Conservation (phyloP, 1,140 invertebrate species). For the Sesamia nonagrioides region DNA sequence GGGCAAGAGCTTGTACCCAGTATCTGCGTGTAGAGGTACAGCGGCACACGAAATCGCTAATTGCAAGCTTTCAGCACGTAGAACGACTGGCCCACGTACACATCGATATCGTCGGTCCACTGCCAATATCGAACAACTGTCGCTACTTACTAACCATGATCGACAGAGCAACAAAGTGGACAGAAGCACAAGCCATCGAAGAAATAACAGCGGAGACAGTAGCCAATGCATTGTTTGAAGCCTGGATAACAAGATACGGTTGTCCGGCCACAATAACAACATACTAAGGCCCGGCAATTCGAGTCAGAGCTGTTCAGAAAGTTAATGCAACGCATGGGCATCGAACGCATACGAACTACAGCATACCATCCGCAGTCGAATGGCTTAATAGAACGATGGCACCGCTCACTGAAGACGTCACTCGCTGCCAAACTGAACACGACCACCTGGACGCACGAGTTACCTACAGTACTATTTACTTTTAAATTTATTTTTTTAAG, state of each 20-base stretch:
- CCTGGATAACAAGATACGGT: constrained; percentile 57
- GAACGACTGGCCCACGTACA: too few species aligned
- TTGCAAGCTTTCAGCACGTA: too few species aligned
- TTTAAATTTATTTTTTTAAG: too few species aligned
- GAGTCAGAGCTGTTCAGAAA: too few species aligned
- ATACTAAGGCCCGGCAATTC: too few species aligned
- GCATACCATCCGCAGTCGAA: too few species aligned
- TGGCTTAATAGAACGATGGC: neutral
- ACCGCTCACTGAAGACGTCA: neutral
- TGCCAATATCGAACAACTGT: neutral
- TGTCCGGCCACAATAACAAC: too few species aligned
- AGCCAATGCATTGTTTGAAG: constrained; percentile 49
- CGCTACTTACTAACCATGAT: constrained; percentile 35
- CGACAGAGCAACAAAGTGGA: constrained; percentile 83
- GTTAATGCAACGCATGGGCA: too few species aligned
- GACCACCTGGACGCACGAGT: neutral
- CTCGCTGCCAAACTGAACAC: neutral
- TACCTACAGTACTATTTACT: neutral
- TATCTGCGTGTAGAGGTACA: too few species aligned
- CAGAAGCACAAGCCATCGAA: constrained; percentile 75
- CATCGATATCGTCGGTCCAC: neutral
- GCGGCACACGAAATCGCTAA: too few species aligned
- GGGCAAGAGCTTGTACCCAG: constrained; percentile 1
- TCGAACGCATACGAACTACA: too few species aligned
- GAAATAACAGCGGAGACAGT: constrained; percentile 72